Percentiles rank a stretch among this genome's conserved stretches.
Conservation (phyloP, 2,113 vertebrate species). For the Toxotes chatareus region DNA sequence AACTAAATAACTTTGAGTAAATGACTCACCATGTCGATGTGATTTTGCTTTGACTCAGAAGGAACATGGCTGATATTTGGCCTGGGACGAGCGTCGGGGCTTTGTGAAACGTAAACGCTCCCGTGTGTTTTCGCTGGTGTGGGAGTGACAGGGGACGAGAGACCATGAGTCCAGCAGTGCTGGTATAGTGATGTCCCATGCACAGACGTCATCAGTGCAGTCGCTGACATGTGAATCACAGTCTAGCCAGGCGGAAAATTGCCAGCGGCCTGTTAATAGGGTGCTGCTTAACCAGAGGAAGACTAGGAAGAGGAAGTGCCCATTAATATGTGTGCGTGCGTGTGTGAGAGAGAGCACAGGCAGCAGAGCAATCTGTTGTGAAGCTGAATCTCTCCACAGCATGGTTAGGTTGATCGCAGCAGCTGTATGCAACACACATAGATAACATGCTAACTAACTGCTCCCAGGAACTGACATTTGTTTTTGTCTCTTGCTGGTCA, state of each 20-base stretch:
- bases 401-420: not conserved
- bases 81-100: not conserved
- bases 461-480: too few relatives aligned
- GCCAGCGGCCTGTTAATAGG: slow-evolving; percentile 64
- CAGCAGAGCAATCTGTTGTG: not conserved
- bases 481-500: too few relatives aligned
- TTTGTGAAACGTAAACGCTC: slow-evolving; percentile 19
- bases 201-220: slow-evolving; percentile 46
- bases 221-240: slow-evolving; percentile 66
- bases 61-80: too few relatives aligned
- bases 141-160: slow-evolving; percentile 3
- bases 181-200: slow-evolving; percentile 18
- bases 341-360: too few relatives aligned
- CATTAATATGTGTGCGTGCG: not conserved
- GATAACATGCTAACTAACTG: not conserved
- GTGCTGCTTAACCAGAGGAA: slow-evolving; percentile 62
- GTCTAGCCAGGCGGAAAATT: slow-evolving; percentile 71
- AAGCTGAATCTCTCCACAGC: slow-evolving; percentile 26
- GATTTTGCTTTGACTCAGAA: not conserved
- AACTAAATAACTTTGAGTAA: too few relatives aligned
- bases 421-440: not conserved
- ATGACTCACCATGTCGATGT: too few relatives aligned
- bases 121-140: slow-evolving; percentile 13
- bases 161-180: slow-evolving; percentile 3
- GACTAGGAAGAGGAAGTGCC: slow-evolving; percentile 20